Conservation (phyloP, 2,888 invertebrate genomes). For the Morinoia aosen region DNA sequence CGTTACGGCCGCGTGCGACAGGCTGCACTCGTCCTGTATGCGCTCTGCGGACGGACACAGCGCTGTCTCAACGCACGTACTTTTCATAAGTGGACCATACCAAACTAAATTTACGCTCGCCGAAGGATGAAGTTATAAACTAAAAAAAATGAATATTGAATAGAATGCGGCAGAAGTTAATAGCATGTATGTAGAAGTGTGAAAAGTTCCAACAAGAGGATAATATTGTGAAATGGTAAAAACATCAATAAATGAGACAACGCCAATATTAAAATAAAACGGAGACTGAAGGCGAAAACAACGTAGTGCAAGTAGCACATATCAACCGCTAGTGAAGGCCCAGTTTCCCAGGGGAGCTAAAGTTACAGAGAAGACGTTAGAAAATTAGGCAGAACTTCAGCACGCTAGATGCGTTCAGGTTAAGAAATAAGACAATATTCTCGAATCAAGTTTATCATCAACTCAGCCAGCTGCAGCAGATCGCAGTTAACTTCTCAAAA, state of each 20-base stretch:
- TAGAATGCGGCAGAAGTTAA: not conserved
- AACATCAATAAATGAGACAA: no score
- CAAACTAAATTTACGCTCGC: not conserved
- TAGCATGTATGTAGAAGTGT: not conserved
- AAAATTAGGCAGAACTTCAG: no score
- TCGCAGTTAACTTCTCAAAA: no score
- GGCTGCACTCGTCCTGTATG: not conserved
- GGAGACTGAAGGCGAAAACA: not conserved
- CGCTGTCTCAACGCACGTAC: not conserved
- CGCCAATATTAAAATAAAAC: not conserved
- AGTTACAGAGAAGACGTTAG: no score
- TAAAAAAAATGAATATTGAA: not conserved
- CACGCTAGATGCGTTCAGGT: no score
- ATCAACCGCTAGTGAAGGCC: not conserved
- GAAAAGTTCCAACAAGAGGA: not conserved
- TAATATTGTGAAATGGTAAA: not conserved
- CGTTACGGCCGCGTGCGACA: not conserved
- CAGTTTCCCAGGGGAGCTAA: no score
- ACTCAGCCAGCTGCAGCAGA: no score
- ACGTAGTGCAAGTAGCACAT: not conserved
- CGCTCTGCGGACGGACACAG: no score
- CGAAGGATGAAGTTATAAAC: not conserved
- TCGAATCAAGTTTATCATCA: no score
- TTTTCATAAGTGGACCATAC: not conserved
- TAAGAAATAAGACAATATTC: no score